phyloP scores from a whole-genome alignment of 2,113 vertebrate species.

The mouse (Mus musculus) region DNA sequence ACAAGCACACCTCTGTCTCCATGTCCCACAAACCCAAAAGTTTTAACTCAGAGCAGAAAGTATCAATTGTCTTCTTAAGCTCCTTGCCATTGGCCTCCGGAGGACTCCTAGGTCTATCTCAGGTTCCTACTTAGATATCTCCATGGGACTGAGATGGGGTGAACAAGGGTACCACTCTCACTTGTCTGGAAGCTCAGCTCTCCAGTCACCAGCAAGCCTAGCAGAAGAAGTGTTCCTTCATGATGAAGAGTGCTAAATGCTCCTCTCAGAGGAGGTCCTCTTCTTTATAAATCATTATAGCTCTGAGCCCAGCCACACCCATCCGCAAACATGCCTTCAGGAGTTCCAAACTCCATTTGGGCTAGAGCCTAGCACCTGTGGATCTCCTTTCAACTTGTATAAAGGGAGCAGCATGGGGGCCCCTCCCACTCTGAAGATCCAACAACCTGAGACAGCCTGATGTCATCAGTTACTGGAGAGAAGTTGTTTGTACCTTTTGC shows the following conservation, averaged over 20 bases:
- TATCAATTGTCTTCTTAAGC: background rate
- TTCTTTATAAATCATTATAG: slow-evolving; percentile 20
- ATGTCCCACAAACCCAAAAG: background rate
- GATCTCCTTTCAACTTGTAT: background rate
- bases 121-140: background rate
- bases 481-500: background rate
- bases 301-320: background rate
- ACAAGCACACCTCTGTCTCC: rapidly evolving
- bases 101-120: background rate
- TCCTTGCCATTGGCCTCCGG: background rate
- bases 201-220: slow-evolving; percentile 40
- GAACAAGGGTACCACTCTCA: no score
- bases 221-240: slow-evolving; percentile 51
- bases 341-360: background rate
- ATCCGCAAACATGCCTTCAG: rapidly evolving
- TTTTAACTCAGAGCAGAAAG: background rate
- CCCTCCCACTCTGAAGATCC: background rate
- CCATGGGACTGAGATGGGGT: no score
- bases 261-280: background rate
- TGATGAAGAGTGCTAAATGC: background rate
- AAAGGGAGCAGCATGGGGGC: background rate
- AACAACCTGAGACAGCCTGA: background rate
- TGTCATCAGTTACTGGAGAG: background rate
- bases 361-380: background rate
- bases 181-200: no score